These are phyloP conservation scores for Diplodus puntazzo DNA, from an alignment of 2,797 vertebrate genomes.

Conservation along the genomic window DNA sequence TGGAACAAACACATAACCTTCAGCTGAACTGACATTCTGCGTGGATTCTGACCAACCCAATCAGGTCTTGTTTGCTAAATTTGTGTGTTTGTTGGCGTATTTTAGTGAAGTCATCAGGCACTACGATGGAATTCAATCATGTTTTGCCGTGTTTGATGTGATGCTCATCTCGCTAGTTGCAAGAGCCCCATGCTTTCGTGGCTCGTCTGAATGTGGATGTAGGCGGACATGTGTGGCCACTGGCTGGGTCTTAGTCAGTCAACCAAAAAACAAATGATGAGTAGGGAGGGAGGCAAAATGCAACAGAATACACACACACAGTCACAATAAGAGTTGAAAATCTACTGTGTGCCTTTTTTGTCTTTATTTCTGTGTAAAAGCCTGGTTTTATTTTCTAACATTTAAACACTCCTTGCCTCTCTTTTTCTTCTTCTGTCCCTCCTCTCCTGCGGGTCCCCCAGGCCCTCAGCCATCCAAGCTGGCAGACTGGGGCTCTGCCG, in stretches of 20 bases:
- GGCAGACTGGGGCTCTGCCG: constrained; percentile 74
- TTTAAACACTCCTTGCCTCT: neutral
- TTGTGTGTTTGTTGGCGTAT: constrained; percentile 22
- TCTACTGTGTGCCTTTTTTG: constrained; percentile 18
- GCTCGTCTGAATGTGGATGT: constrained; percentile 42
- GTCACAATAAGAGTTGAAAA: neutral
- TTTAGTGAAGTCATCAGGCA: constrained; percentile 18
- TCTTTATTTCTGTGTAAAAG: constrained; percentile 17
- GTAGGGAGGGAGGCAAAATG: constrained; percentile 15
- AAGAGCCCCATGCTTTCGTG: constrained; percentile 27
- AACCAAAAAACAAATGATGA: constrained; percentile 46
- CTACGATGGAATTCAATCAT: constrained; percentile 19
- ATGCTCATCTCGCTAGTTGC: constrained; percentile 35
- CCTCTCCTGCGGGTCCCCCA: constrained; percentile 32
- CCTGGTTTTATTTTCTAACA: neutral
- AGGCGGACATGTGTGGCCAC: constrained; percentile 34
- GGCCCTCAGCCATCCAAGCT: constrained; percentile 77
- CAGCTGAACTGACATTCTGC: constrained; percentile 64
- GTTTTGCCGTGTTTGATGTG: constrained; percentile 29
- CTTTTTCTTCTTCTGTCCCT: neutral
- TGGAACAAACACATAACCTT: constrained; percentile 68
- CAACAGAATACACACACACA: constrained; percentile 2
- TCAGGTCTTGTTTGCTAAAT: constrained; percentile 31
- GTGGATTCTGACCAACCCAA: constrained; percentile 41
- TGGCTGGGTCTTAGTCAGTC: constrained; percentile 49